Evolutionary conservation across 2,888 invertebrate genomes (phyloP).

Genomic region (Syrista parreyssii): DNA sequence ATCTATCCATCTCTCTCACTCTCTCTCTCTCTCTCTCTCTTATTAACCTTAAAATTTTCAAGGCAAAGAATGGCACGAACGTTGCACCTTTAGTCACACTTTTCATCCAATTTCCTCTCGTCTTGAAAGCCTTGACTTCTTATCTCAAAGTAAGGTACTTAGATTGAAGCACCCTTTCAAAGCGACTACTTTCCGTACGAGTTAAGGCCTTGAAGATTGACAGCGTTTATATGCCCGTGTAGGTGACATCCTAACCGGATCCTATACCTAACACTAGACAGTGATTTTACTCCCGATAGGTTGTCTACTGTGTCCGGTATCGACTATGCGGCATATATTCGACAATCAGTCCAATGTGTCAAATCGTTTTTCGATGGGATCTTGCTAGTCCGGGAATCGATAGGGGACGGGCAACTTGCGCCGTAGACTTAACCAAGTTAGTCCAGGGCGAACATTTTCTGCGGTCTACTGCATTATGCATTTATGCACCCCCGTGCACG

Average conservation of each 20-base stretch:
- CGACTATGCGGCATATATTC: neutral
- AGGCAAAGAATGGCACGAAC: neutral
- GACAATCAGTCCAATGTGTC: neutral
- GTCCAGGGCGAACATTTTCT: neutral
- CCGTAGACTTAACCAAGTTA: neutral
- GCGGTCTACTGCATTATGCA: neutral
- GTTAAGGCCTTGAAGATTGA: neutral
- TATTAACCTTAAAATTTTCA: neutral
- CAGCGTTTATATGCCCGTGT: neutral
- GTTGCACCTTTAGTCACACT: slow-evolving; percentile 12
- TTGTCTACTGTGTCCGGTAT: neutral
- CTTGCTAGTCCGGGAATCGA: neutral
- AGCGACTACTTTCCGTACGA: neutral
- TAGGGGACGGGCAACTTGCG: neutral
- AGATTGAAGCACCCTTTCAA: slow-evolving; percentile 32
- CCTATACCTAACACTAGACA: neutral
- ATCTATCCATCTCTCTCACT: neutral
- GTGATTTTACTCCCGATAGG: neutral
- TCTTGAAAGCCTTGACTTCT: slow-evolving; percentile 22
- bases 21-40: neutral
- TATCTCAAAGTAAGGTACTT: slow-evolving; percentile 25
- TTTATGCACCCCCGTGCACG: neutral
- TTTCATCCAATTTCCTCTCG: slow-evolving; percentile 41
- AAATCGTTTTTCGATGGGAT: neutral
- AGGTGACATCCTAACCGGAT: neutral